Base-by-base conservation (phyloP, 2,797 vertebrate genomes). In the Takifugu ocellatus region DNA sequence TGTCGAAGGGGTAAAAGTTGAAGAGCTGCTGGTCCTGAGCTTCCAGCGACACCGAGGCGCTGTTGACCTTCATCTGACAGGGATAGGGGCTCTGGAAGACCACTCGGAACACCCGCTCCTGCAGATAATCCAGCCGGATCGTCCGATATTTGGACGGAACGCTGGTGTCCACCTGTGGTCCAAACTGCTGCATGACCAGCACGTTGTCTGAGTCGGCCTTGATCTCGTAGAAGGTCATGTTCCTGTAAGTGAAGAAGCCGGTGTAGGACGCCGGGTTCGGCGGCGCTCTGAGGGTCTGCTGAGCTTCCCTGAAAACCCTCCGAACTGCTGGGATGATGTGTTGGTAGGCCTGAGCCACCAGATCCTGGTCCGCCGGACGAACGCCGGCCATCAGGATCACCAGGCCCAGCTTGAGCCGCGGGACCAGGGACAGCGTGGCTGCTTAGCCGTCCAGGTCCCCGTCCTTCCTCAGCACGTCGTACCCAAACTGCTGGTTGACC, bases 201-300 rank as follows among this genome's bases (percentile, higher is more conserved):
- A 93, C 91, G 1, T 93, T 92, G 0, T 80, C 75, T 0, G 83
- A 55, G 2, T 89, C 92, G 0, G 75, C 83, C 64, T 88, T 94
- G 63, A 96, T 94, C 87, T 96, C 91, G 8, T 95, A 95, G 80
- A 95, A 97, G 21, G 94, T 96, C 61, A 92, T 78, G 61, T 96
- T 95, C 57, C 89, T 90, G 43, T 94, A 96, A 5, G 95, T 95
- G 59, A 93, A 98, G 74, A 90, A 93, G 39, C 95, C 95, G 0
- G 90, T 25, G 0, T 94, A 96, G 8, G 95, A 93, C 59, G 57
- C 45, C 0, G 93, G 84, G 62, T 86, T 81, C 0, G 94, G 94
- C 0, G 93, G 91, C 2, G 94, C 83, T 9, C 59, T 75, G 0
- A 94, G 74, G 16, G 63, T 75, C 51, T 54, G 90, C 25, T 50